Evolutionary conservation across 2,888 invertebrate species (phyloP).

Genomic region (Leptinotarsa peninsularis): DNA sequence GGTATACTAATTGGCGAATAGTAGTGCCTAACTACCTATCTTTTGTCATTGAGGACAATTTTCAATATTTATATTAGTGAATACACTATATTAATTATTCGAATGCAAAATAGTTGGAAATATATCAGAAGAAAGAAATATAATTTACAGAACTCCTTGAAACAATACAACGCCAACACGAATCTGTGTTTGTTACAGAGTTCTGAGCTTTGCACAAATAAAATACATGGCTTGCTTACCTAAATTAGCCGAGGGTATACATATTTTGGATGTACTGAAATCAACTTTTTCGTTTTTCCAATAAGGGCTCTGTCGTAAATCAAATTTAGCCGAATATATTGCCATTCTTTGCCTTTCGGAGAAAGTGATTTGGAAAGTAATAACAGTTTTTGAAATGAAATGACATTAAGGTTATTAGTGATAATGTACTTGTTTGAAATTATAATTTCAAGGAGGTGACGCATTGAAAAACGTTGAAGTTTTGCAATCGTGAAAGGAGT

Average conservation of each 20-base stretch:
- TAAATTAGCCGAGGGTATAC: constrained; percentile 8
- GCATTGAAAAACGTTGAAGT: too few species aligned
- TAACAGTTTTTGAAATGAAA: constrained; percentile 36
- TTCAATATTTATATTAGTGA: too few species aligned
- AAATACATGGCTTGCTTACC: constrained; percentile 1
- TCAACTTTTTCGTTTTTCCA: constrained; percentile 11
- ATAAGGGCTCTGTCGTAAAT: constrained; percentile 7
- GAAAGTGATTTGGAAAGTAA: constrained; percentile 8
- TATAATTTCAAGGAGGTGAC: too few species aligned
- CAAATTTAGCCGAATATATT: background rate
- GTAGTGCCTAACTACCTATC: too few species aligned
- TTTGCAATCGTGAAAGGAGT: too few species aligned
- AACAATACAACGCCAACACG: constrained; percentile 9
- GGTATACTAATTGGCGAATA: too few species aligned
- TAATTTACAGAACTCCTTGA: constrained; percentile 1
- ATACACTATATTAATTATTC: too few species aligned
- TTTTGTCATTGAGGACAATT: too few species aligned
- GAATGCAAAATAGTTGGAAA: too few species aligned
- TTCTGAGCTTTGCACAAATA: background rate
- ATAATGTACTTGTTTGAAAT: background rate
- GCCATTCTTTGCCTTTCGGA: background rate
- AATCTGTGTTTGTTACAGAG: constrained; percentile 6
- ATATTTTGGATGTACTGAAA: background rate
- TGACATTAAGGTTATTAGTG: background rate
- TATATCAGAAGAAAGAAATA: background rate